Evolutionary conservation across 1,140 invertebrate genomes (phyloP), one percentile per base, ranked within the genome.

Genomic region (Drosophila jambulina): DNA sequence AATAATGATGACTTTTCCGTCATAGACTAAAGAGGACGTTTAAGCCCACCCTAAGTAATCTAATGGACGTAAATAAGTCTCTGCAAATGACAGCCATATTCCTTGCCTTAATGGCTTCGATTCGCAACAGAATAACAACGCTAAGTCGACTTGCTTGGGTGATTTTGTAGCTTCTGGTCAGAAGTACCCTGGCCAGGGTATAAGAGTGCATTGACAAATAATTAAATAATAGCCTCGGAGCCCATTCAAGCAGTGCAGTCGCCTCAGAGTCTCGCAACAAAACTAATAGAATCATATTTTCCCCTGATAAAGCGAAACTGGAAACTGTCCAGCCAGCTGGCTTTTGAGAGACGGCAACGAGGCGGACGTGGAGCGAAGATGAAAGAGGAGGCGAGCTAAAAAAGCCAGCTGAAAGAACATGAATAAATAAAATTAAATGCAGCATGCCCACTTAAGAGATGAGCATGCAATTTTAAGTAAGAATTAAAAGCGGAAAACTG

Each of bases 381-480:
- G 36, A 32, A 25, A 25, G 36, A 46, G 32, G 25, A 54, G 53
- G 36, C 53, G 34, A 42, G 38, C 68, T 25, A n/a, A 17, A 53
- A 72, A 58, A 25, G 53, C 34, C 42, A 32, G 23, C 17, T 27
- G 53, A 17, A n/a, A 57, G 43, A 65, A 78, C 84, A 80, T 75
- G 74, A 88, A 88, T 90, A 90, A 90, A 90, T 84, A 88, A 90
- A 84, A 88, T 78, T 81, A 88, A 88, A 84, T 81, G 78, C 84
- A 84, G 78, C 74, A 75, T 70, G 61, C 65, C 69, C 85, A 81
- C 85, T 88, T 90, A 88, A 84, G 85, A 88, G 85, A 90, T 88
- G 85, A 90, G 84, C 80, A 75, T 84, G 84, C 84, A 88, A 88
- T 88, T 88, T 88, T 72, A 88, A 88, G 80, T 78, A 83, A 78